Percentiles rank a stretch among this genome's conserved stretches.
Evolutionary conservation across 2,888 invertebrate genomes (phyloP).

Genomic region (Dicyrtomina minuta): DNA sequence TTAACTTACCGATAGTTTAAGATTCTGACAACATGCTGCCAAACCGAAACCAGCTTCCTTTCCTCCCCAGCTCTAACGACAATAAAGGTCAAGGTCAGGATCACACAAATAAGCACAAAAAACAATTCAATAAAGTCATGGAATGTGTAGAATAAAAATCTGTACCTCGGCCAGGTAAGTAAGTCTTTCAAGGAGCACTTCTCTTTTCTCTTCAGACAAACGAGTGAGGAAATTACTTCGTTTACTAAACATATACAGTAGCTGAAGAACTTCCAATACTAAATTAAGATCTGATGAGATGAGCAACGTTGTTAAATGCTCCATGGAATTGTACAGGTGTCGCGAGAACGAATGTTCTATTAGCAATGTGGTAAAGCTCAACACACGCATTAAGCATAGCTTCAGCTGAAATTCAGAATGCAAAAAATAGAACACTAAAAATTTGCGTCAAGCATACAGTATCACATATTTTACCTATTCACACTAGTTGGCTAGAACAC

Average conservation of each 20-base stretch:
- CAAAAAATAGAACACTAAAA: not conserved
- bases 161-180: conserved; percentile 76
- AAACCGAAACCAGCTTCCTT: conserved; percentile 84
- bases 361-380: conserved; percentile 78
- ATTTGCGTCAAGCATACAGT: not conserved
- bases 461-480: no score
- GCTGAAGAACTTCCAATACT: conserved; percentile 78
- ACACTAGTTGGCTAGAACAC: no score
- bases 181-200: conserved; percentile 69
- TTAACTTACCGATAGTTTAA: conserved; percentile 61
- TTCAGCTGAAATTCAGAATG: conserved; percentile 62
- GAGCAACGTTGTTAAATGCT: conserved; percentile 74
- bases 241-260: conserved; percentile 85
- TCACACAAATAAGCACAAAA: conserved; percentile 6
- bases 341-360: conserved; percentile 86
- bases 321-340: conserved; percentile 84
- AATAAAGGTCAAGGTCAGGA: conserved; percentile 39
- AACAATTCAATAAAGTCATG: conserved; percentile 14
- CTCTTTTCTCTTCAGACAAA: conserved; percentile 70
- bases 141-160: not conserved
- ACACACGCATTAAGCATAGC: conserved; percentile 70
- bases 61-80: conserved; percentile 73
- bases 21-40: conserved; percentile 75
- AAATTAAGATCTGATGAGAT: conserved; percentile 79
- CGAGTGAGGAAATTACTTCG: conserved; percentile 82